Percentiles rank a stretch among this genome's conserved stretches.
Conservation (phyloP, 2,113 vertebrate species). For the Cyphomyrus plagiostoma region DNA sequence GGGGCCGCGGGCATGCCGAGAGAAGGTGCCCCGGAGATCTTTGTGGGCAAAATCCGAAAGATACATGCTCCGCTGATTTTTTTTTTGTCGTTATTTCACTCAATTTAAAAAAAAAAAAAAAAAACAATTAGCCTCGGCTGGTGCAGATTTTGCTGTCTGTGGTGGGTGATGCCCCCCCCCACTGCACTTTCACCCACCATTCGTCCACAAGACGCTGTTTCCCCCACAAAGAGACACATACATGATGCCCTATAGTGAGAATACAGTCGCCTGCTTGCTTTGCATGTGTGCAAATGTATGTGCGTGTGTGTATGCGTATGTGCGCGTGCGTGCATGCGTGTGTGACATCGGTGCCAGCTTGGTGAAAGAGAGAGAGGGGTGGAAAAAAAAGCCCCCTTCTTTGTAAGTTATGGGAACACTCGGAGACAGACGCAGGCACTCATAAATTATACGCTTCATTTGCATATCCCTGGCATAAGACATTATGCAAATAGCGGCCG, state of each 20-base stretch:
- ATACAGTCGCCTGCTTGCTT: constrained; percentile 44
- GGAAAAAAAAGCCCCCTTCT: constrained; percentile 48
- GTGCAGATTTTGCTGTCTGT: constrained; percentile 41
- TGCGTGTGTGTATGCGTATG: constrained; percentile 43
- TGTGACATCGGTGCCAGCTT: constrained; percentile 52
- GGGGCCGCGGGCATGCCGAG: not conserved
- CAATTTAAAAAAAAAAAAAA: constrained; percentile 35
- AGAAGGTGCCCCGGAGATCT: not conserved
- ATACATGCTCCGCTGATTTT: not conserved
- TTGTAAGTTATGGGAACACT: constrained; percentile 89
- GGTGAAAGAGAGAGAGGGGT: constrained; percentile 35
- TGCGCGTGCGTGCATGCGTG: constrained; percentile 27
- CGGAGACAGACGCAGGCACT: constrained; percentile 80
- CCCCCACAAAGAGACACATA: constrained; percentile 49
- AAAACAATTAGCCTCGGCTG: constrained; percentile 42
- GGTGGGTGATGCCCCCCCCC: constrained; percentile 46
- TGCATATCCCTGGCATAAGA: constrained; percentile 91
- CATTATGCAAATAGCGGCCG: constrained; percentile 87
- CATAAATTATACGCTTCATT: constrained; percentile 94
- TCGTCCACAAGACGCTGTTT: constrained; percentile 50
- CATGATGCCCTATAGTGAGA: constrained; percentile 47
- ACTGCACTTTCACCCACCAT: constrained; percentile 39
- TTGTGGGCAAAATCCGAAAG: not conserved
- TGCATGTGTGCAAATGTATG: constrained; percentile 37
- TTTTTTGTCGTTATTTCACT: not conserved